Evolutionary conservation across 1,140 invertebrate species (phyloP), one percentile per base, ranked within the genome.

Genomic region (Caligus rogercresseyi): DNA sequence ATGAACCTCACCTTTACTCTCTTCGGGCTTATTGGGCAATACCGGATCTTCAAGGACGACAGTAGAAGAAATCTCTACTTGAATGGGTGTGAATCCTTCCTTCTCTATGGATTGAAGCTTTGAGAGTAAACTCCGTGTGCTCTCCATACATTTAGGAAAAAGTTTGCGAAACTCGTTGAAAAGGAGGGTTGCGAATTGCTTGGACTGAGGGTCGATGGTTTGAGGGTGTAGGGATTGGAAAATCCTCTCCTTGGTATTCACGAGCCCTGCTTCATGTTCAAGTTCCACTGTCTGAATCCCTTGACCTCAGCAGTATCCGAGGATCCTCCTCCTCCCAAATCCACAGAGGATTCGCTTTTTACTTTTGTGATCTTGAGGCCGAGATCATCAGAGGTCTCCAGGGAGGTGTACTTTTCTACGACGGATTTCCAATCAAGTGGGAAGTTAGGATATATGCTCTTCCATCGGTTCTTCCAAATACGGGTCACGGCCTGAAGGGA

Each of bases 81-180:
- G n/a, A n/a, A n/a, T n/a, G 7, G 31, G 31, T 43, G n/a, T n/a
- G n/a, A 43, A 43, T 43, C 31, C 23, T 25, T 60, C 57, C 51
- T 25, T 60, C 21, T 60, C 57, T 25, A 60, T 43, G 2, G 57
- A 60, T 21, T 60, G 57, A 1, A 60, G 16, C 26, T 60, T 60
- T 18, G 23, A 26, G 43, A 26, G 25, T 18, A 60, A 16, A 21
- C 57, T 60, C 21, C 57, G 21, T 20, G 57, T 43, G 25, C 57
- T 60, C 21, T 60, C 57, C 57, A 60, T 60, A 25, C 57, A 60
- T 26, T 60, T 60, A 25, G 57, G 57, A 31, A 25, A 31, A n/a
- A 25, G 15, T 25, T 25, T 26, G 26, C 18, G 21, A 19, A 60
- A 60, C 25, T 60, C 24, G 3, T 60, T 25, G 20, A 60, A 60